Percentiles rank a stretch among this genome's conserved stretches.
Conservation (phyloP, 2,113 vertebrate species). For the Alces alces region DNA sequence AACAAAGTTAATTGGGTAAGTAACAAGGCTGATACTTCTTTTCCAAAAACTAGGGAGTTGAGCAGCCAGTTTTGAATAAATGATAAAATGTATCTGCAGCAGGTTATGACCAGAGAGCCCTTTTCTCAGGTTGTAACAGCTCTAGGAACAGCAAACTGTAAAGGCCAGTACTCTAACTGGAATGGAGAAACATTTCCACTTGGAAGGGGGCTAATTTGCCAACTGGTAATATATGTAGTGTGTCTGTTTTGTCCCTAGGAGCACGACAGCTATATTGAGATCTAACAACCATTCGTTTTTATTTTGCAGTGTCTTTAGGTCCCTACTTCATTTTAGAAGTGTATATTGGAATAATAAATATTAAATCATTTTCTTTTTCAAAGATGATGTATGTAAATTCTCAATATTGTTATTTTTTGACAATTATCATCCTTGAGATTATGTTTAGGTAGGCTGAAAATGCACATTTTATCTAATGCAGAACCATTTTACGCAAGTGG, state of each 20-base stretch:
- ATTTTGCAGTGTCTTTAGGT: neutral
- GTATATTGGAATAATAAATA: neutral
- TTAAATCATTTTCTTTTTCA: neutral
- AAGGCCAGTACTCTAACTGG: neutral
- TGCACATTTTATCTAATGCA: neutral
- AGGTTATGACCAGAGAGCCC: neutral
- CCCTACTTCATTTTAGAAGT: neutral
- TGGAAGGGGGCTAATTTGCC: neutral
- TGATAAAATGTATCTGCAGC: neutral
- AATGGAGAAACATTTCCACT: neutral
- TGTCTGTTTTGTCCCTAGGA: neutral
- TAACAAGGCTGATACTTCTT: neutral
- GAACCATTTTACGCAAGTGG: neutral
- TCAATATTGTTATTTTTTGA: neutral
- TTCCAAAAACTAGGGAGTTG: constrained; percentile 22
- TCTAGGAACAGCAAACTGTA: neutral
- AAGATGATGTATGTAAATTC: neutral
- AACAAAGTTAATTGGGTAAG: neutral
- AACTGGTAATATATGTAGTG: neutral
- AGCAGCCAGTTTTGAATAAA: neutral
- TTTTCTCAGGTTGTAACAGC: neutral
- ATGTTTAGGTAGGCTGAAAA: neutral
- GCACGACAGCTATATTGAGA: neutral
- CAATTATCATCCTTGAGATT: neutral
- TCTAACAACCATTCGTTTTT: neutral